Evolutionary conservation across 2,113 vertebrate genomes (phyloP), one percentile per base, ranked within the genome.

Genomic region (Myiozetetes cayanensis): DNA sequence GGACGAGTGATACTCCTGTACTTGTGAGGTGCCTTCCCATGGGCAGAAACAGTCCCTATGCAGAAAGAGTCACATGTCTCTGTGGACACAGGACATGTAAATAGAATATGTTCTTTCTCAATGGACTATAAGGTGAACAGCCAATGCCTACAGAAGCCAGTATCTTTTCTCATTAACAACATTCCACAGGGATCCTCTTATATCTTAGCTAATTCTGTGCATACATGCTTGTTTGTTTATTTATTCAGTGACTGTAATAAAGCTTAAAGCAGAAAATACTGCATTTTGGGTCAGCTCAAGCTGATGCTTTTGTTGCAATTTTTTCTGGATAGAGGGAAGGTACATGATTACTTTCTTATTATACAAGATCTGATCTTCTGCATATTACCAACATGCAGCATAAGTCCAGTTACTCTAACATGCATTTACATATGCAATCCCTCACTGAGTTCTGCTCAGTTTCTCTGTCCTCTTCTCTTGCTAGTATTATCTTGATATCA

Each of bases 1-100:
- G 46, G 68, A 46, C 0, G 1, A 28, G 21, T 30, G 14, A 20
- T 28, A n/a, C 6, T 63, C 14, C 33, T 55, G 35, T 33, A 19
- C 12, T 67, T 67, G 28, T 58, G 39, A 84, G 46, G 33, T 78
- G 23, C 20, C 35, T 73, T 70, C 19, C 28, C 37, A 66, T 3
- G 0, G 1, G 30, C 55, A 90, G 56, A 67, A 77, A 52, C 35
- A 43, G 8, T 25, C n/a, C 17, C 24, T 62, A 12, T 1, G 68
- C 43, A 75, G 65, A 47, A 71, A 43, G 3, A 76, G 41, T 37
- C 62, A 6, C 2, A 17, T 31, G 43, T 28, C 47, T 84, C 46
- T 58, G 9, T 25, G 46, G 41, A 31, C 22, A 53, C 3, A 83
- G 41, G 17, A 41, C 44, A 28, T 14, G 15, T 39, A 78, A 67